phyloP scores from a whole-genome alignment of 1,140 invertebrate species.

The Aphaenogaster ashmeadi region DNA sequence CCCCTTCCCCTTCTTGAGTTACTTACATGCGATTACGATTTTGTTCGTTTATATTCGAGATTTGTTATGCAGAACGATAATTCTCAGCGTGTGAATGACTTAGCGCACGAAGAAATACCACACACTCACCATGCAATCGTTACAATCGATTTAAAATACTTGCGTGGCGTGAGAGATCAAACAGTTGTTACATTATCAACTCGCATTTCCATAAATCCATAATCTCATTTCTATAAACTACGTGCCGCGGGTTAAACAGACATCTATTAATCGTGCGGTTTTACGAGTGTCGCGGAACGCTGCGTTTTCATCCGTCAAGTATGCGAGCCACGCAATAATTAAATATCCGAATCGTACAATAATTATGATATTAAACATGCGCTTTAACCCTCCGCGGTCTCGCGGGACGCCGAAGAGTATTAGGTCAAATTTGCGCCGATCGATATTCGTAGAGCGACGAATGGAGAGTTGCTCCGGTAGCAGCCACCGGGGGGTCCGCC shows the following conservation, averaged over 20 bases:
- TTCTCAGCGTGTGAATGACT: background rate
- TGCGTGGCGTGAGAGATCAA: slow-evolving; percentile 5
- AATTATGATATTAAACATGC: slow-evolving; percentile 49
- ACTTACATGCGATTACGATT: background rate
- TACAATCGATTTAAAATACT: slow-evolving; percentile 22
- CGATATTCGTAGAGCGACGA: slow-evolving; percentile 24
- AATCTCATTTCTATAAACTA: slow-evolving; percentile 44
- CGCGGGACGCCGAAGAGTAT: slow-evolving; percentile 34
- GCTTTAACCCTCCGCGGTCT: slow-evolving; percentile 26
- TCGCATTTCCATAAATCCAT: slow-evolving; percentile 42
- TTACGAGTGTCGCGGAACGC: slow-evolving; percentile 12
- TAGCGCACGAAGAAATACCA: background rate
- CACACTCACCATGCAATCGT: background rate
- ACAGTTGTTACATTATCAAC: slow-evolving; percentile 13
- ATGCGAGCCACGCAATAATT: slow-evolving; percentile 32
- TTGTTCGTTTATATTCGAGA: background rate
- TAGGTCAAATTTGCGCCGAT: slow-evolving; percentile 55
- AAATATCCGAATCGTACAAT: slow-evolving; percentile 19
- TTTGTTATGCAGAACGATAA: background rate
- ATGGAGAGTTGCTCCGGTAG: background rate
- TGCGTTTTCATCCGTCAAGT: slow-evolving; percentile 37
- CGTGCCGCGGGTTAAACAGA: slow-evolving; percentile 38
- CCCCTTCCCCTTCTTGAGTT: too few species aligned
- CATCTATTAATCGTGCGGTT: slow-evolving; percentile 58
- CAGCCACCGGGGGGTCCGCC: slow-evolving; percentile 1